Evolutionary conservation across 2,113 vertebrate species (phyloP).

Genomic region (Eulemur rufifrons): DNA sequence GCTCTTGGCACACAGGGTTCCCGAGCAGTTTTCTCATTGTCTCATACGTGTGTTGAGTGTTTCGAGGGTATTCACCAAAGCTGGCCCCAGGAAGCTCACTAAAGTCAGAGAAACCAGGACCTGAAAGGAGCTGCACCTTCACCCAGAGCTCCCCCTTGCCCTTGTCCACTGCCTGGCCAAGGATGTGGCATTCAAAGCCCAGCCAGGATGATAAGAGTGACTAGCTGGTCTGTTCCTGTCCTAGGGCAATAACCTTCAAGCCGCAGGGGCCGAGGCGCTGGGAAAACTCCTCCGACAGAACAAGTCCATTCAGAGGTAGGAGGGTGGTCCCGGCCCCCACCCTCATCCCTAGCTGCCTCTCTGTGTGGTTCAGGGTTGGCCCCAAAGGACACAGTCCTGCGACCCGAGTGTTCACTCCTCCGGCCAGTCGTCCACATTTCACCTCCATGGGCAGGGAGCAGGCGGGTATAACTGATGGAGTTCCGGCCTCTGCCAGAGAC

Average conservation of each 20-base stretch:
- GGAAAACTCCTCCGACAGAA: slow-evolving; percentile 91
- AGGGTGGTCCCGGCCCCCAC: rapidly evolving
- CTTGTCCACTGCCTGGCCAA: background rate
- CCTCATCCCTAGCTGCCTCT: rapidly evolving
- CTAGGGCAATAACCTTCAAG: slow-evolving; percentile 95
- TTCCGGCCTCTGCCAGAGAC: background rate
- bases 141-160: background rate
- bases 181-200: background rate
- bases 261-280: slow-evolving; percentile 88
- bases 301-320: slow-evolving; percentile 91
- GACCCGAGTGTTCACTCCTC: background rate
- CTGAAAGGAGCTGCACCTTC: background rate
- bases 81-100: background rate
- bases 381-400: background rate
- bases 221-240: slow-evolving; percentile 38
- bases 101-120: no score
- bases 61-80: background rate
- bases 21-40: rapidly evolving
- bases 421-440: background rate
- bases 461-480: rapidly evolving
- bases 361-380: background rate
- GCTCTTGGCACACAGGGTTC: background rate
- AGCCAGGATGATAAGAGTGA: background rate
- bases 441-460: rapidly evolving
- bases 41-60: rapidly evolving